Evolutionary conservation across 2,797 vertebrate species (phyloP).

Genomic region (Varecia variegata): DNA sequence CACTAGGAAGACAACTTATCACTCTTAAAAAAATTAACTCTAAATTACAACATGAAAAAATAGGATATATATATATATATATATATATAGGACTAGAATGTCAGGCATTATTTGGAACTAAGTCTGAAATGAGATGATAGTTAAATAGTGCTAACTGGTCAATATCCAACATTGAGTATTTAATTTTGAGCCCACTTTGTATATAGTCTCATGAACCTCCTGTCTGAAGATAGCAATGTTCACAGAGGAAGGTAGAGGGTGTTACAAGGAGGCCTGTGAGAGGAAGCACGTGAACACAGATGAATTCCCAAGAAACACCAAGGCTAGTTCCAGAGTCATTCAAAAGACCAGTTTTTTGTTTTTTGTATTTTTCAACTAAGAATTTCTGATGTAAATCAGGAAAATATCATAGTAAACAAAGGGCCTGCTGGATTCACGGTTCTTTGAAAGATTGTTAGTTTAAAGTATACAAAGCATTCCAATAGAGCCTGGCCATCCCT

Average conservation of each 20-base stretch:
- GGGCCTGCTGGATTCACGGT: neutral
- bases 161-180: neutral
- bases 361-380: neutral
- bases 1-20: neutral
- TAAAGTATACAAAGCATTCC: neutral
- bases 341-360: neutral
- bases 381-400: neutral
- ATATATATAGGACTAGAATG: fast-evolving
- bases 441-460: neutral
- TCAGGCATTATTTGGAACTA: neutral
- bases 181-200: neutral
- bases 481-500: neutral
- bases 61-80: neutral
- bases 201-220: neutral
- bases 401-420: neutral
- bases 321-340: neutral
- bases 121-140: neutral
- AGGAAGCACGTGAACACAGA: neutral
- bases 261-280: no score
- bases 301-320: neutral
- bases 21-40: neutral
- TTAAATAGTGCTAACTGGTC: no score
- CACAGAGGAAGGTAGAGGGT: neutral
- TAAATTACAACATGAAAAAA: neutral
- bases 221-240: no score